phyloP scores from a whole-genome alignment of 2,888 invertebrate species.

The Agrotis segetum region DNA sequence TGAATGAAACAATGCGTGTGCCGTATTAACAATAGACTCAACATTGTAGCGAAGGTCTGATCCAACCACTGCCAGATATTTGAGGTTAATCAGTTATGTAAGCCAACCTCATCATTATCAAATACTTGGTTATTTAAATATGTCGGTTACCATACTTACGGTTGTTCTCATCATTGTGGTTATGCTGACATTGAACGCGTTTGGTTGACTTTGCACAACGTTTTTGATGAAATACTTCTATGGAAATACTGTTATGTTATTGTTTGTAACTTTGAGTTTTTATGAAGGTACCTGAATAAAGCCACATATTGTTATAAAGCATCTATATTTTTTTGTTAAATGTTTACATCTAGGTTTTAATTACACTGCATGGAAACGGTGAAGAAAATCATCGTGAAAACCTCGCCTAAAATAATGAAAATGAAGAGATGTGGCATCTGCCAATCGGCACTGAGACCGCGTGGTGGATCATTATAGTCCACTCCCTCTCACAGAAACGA shows the following conservation, averaged over 20 bases:
- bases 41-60: conserved; percentile 70
- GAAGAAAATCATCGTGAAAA: too few relatives aligned
- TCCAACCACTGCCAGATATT: conserved; percentile 67
- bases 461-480: too few relatives aligned
- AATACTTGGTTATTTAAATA: conserved; percentile 60
- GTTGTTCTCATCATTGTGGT: conserved; percentile 61
- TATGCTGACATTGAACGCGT: conserved; percentile 54
- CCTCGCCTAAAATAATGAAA: too few relatives aligned
- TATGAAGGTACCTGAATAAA: not conserved
- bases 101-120: conserved; percentile 61
- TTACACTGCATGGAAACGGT: too few relatives aligned
- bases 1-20: conserved; percentile 76
- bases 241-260: conserved; percentile 9
- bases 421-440: too few relatives aligned
- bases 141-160: conserved; percentile 42
- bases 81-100: conserved; percentile 71
- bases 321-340: too few relatives aligned
- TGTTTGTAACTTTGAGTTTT: not conserved
- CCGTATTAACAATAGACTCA: conserved; percentile 74
- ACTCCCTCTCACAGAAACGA: too few relatives aligned
- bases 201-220: conserved; percentile 14
- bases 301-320: not conserved
- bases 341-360: too few relatives aligned
- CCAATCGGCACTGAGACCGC: too few relatives aligned
- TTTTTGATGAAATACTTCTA: conserved; percentile 37